Percentiles rank a stretch among this genome's conserved stretches.
These are phyloP conservation scores for Menidia menidia DNA, from an alignment of 2,797 vertebrate genomes.

Conservation along the genomic window DNA sequence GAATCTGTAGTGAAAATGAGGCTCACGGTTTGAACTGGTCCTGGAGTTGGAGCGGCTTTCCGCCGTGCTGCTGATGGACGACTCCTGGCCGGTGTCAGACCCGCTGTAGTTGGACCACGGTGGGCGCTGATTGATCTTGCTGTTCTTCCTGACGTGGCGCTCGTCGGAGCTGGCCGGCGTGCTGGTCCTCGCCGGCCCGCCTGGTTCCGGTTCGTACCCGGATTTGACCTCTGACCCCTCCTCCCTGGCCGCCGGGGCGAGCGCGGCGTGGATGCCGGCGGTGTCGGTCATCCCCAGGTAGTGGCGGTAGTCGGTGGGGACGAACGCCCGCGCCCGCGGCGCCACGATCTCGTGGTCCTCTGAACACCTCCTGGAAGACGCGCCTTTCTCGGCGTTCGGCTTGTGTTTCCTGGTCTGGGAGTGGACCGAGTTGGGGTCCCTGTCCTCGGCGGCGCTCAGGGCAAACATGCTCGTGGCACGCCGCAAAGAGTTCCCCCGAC, in stretches of 20 bases:
- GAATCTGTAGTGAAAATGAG: neutral
- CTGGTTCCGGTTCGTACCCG: conserved; percentile 45
- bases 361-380: conserved; percentile 32
- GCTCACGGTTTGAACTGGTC: conserved; percentile 75
- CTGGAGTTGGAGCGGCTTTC: conserved; percentile 69
- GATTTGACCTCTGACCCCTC: conserved; percentile 37
- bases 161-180: conserved; percentile 69
- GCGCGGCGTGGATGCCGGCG: conserved; percentile 49
- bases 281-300: conserved; percentile 80
- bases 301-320: conserved; percentile 79
- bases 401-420: conserved; percentile 72
- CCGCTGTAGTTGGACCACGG: conserved; percentile 53
- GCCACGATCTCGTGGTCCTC: conserved; percentile 60
- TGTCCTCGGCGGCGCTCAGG: conserved; percentile 56
- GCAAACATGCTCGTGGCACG: conserved; percentile 79
- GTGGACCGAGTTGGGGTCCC: conserved; percentile 52
- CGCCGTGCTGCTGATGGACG: conserved; percentile 67
- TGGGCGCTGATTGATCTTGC: conserved; percentile 54
- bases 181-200: conserved; percentile 61
- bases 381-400: conserved; percentile 40
- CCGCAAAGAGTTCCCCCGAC: conserved; percentile 64
- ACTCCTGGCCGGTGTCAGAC: conserved; percentile 69
- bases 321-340: conserved; percentile 74
- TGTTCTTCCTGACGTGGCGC: conserved; percentile 51
- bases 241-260: conserved; percentile 27